A percentile compares a stretch with the other conserved stretches of the same genome.
Evolutionary conservation across 2,113 vertebrate genomes (phyloP).

Genomic region (Xyrauchen texanus): DNA sequence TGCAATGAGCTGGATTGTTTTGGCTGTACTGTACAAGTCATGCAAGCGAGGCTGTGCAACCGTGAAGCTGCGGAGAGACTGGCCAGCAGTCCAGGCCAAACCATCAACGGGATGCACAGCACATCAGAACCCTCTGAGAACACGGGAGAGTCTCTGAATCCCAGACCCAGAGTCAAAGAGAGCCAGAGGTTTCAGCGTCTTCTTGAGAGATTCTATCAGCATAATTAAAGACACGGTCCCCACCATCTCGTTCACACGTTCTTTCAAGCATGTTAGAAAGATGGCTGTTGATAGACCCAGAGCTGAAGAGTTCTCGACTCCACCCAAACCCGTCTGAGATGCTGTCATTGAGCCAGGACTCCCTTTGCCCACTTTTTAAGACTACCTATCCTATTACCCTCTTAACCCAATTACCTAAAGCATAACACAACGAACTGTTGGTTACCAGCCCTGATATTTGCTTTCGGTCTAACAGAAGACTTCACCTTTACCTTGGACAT

Average conservation of each 20-base stretch:
- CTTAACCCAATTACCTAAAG: neutral
- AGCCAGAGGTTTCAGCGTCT: conserved; percentile 35
- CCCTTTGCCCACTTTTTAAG: neutral
- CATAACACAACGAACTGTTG: neutral
- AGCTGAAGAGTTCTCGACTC: conserved; percentile 19
- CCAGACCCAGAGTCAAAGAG: neutral
- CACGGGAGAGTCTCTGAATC: neutral
- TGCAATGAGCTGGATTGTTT: conserved; percentile 61
- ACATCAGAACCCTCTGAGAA: conserved; percentile 7
- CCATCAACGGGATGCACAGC: conserved; percentile 44
- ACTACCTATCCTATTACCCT: conserved; percentile 10
- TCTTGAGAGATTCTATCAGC: conserved; percentile 48
- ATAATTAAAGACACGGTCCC: conserved; percentile 31
- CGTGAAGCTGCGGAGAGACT: conserved; percentile 58
- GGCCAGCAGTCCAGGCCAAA: conserved; percentile 60
- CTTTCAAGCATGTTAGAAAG: neutral
- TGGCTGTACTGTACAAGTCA: conserved; percentile 58
- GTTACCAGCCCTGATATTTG: no score
- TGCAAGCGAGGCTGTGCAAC: conserved; percentile 66
- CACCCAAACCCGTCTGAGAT: conserved; percentile 35
- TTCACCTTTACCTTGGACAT: neutral
- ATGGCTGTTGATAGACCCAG: conserved; percentile 20
- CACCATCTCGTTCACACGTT: neutral
- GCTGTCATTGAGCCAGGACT: conserved; percentile 40
- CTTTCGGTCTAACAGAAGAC: neutral